Conservation (phyloP, 2,888 invertebrate species). For the Drosophila recens region DNA sequence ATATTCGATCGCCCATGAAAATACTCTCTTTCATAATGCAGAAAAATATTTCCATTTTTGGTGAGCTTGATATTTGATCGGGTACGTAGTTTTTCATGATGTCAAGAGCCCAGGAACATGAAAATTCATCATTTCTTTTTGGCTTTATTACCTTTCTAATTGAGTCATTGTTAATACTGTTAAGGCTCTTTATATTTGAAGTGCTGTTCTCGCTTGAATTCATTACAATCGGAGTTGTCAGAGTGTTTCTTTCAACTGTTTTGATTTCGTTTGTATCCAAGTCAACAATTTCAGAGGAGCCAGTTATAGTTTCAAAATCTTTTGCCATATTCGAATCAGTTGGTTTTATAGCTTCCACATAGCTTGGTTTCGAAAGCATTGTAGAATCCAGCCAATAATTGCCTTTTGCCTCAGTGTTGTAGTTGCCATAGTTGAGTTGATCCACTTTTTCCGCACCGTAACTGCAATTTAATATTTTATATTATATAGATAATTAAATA, state of each 20-base stretch:
- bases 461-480: conserved; percentile 11
- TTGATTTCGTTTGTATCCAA: conserved; percentile 85
- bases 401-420: conserved; percentile 51
- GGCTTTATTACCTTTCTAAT: conserved; percentile 87
- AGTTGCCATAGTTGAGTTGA: conserved; percentile 51
- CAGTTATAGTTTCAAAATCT: conserved; percentile 73
- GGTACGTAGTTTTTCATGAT: conserved; percentile 93
- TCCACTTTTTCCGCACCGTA: conserved; percentile 62
- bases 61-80: conserved; percentile 96
- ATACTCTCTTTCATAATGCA: conserved; percentile 96
- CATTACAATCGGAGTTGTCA: conserved; percentile 42
- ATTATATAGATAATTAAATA: no score
- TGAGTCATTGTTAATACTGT: conserved; percentile 53
- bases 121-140: conserved; percentile 90
- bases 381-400: conserved; percentile 78
- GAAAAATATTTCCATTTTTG: conserved; percentile 97
- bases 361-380: conserved; percentile 75
- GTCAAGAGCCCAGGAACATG: conserved; percentile 95
- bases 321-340: conserved; percentile 54
- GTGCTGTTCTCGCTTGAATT: conserved; percentile 41
- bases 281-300: conserved; percentile 84
- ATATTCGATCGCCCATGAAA: conserved; percentile 93
- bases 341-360: conserved; percentile 78
- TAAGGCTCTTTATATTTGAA: conserved; percentile 37
- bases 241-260: conserved; percentile 82